Base-by-base conservation (phyloP, 1,140 invertebrate genomes). In the Belonocnema kinseyi region DNA sequence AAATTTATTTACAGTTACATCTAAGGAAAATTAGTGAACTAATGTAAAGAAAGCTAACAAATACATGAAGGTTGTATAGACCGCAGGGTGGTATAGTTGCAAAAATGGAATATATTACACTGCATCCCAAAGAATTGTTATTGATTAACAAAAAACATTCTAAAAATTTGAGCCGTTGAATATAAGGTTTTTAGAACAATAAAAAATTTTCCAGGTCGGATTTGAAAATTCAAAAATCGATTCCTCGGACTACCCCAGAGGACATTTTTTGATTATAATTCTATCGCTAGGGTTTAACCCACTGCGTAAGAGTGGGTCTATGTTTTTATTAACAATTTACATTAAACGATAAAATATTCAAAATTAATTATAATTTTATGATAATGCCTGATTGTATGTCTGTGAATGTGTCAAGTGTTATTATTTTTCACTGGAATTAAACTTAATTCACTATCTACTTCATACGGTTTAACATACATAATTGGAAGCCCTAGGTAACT, bases 401-500 rank as follows among this genome's bases (percentile, higher is more conserved):
- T 76, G 82, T 83, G 77, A 74, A 81, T 72, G 79, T 83, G 76
- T 78, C 75, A 76, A 61, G 61, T 72, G 50, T 75, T 77, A 53
- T 53, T 66, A 74, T 71, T 72, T 74, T 7, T 81, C 85, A 78
- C 74, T 86, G 79, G 81, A 88, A 87, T 90, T 86, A 89, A 90
- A 90, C 89, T 90, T 82, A 90, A 86, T 89, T 83, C 83, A 85
- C 88, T 91, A 91, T 86, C 90, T 91, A 91, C 83, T 88, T 46
- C 82, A 85, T 89, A 84, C 82, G 79, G 89, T 88, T 86, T 91
- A 89, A 91, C 88, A 90, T 91, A 89, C 81, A 91, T 91, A 90
- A 90, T 85, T 91, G 90, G 90, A 91, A 91, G 90, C 90, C 90
- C 90, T 91, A 91, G 90, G 86, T 89, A 91, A 90, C 90, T 90